Evolutionary conservation across 30 jellyfish, hydroid and myxozoan genomes (phyloP), one percentile per base, ranked within the genome.

Genomic region (Chironex yamaguchii): DNA sequence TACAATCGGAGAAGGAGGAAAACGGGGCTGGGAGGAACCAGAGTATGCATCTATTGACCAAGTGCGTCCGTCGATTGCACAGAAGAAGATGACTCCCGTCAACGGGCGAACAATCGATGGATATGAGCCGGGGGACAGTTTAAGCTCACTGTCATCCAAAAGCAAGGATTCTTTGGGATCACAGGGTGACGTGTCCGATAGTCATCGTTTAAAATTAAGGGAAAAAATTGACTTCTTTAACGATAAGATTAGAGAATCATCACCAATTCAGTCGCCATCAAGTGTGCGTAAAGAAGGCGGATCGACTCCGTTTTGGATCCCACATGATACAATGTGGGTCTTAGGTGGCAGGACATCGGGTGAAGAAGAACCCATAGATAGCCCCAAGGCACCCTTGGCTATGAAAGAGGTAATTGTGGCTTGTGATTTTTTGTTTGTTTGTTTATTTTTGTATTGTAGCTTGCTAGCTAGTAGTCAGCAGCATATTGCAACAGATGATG

Each of bases 131-230:
- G 96, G 96, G 29, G 98, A 92, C 73, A 92, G 96, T 42, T 34
- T 92, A 76, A 92, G 98, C 29, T 82, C 94, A 0, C 29, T 86
- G 81, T 93, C 98, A 0, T 87, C 97, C 23, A 85, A 82, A 66
- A 93, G 98, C 52, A 93, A 88, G 58, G 98, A 93, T 21, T 93
- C 98, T 0, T 23, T 77, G 30, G 98, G 98, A 2, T 93, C 98
- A 13, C 97, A 79, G 80, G 91, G 89, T 0, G 97, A 89, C 1
- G 92, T 66, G 20, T 31, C 35, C 11, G 95, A 92, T 27, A 79
- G 63, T 24, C 90, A 64, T 14, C 52, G 12, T 31, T 29, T 79
- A 4, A 52, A 82, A 31, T 84, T 79, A 1, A 71, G 64, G 52
- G 84, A 65, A 26, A 80, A 78, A 69, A 62, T 90, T 27, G 92